Evolutionary conservation across 2,797 vertebrate species (phyloP).

Genomic region (Malacoctenus gilli): DNA sequence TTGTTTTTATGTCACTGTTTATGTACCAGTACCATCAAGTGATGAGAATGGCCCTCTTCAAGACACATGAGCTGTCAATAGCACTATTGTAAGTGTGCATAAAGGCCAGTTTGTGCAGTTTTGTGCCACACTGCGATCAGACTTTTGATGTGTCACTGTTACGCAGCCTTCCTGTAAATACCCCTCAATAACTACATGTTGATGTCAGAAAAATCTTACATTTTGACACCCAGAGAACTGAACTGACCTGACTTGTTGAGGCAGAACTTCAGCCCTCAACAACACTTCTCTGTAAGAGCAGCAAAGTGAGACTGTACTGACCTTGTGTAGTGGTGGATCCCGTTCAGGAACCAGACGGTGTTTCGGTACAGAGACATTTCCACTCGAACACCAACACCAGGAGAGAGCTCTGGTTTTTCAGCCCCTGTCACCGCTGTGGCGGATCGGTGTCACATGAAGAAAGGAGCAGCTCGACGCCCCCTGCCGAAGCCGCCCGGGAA

Average conservation of each 20-base stretch:
- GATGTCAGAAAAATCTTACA: neutral
- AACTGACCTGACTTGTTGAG: no score
- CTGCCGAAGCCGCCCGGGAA: constrained; percentile 34
- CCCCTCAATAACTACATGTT: neutral
- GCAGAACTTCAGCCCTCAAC: no score
- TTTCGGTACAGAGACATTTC: constrained; percentile 81
- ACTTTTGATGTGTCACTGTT: constrained; percentile 18
- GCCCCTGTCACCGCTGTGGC: constrained; percentile 28
- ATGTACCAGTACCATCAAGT: constrained; percentile 7
- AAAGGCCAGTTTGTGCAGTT: constrained; percentile 59
- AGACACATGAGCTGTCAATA: constrained; percentile 59
- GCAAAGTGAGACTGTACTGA: constrained; percentile 53
- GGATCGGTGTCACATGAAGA: constrained; percentile 42
- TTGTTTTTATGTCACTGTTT: neutral
- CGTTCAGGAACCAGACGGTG: constrained; percentile 80
- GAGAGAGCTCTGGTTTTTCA: constrained; percentile 2
- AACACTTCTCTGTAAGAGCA: neutral
- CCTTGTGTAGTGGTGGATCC: constrained; percentile 82
- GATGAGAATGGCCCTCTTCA: constrained; percentile 31
- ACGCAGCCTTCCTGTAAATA: no score
- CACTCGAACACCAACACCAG: constrained; percentile 12
- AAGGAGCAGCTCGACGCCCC: constrained; percentile 42
- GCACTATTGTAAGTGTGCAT: constrained; percentile 61
- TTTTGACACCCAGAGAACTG: no score
- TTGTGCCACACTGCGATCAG: constrained; percentile 49